Conservation (phyloP, 2,113 vertebrate genomes). For the Asarcornis scutulata region DNA sequence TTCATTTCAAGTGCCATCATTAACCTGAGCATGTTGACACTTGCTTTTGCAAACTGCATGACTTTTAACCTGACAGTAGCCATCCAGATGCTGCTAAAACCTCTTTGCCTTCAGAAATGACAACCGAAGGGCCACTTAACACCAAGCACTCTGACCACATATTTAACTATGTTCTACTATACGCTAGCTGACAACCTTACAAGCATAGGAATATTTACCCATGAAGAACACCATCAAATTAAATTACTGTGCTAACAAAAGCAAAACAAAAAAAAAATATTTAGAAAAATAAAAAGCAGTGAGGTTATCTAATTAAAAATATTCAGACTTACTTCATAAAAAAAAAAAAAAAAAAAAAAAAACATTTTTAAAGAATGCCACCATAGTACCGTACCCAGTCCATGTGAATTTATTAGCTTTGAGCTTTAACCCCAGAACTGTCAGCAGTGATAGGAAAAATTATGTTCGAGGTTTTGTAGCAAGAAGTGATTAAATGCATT, state of each 20-base stretch:
- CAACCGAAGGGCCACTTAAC: neutral
- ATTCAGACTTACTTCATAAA: neutral
- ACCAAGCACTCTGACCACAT: neutral
- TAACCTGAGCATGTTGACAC: neutral
- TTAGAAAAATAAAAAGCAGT: constrained; percentile 5
- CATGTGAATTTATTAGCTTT: constrained; percentile 55
- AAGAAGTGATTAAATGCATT: constrained; percentile 73
- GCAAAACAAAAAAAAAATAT: constrained; percentile 21
- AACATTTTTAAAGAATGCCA: neutral
- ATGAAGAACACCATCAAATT: constrained; percentile 3
- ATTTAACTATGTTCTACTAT: neutral
- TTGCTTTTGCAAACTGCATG: neutral
- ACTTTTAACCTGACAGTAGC: neutral
- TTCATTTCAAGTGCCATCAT: neutral
- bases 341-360: too few relatives aligned
- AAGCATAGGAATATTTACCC: neutral
- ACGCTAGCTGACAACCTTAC: neutral
- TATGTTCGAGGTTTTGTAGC: constrained; percentile 37
- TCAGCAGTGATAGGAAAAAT: constrained; percentile 59
- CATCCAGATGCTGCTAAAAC: neutral
- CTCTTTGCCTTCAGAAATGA: neutral
- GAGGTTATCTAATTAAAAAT: constrained; percentile 38
- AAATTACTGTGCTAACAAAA: constrained; percentile 22
- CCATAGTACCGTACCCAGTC: neutral
- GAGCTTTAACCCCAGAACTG: constrained; percentile 69